Percentiles rank a stretch among this genome's conserved stretches.
Conservation (phyloP, 2,113 vertebrate genomes). For the Lethenteron reissneri region DNA sequence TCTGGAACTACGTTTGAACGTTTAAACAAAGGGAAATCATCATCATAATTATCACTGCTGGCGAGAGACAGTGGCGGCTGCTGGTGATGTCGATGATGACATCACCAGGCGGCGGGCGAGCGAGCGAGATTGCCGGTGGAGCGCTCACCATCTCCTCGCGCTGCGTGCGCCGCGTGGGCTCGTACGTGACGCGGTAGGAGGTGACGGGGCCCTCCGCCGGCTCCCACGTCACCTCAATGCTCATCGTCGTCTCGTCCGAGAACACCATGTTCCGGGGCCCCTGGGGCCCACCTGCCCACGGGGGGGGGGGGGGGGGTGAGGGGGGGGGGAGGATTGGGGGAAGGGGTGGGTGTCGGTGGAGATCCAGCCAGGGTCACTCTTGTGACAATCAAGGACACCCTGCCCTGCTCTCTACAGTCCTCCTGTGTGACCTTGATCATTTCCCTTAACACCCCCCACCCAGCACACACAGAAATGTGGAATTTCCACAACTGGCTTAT, state of each 20-base stretch:
- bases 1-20: no score
- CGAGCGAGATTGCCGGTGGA: not conserved
- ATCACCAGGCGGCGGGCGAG: not conserved
- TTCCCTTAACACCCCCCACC: not conserved
- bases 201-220: conserved; percentile 32
- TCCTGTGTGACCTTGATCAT: not conserved
- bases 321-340: no score
- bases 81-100: not conserved
- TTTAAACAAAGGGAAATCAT: not conserved
- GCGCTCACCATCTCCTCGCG: conserved; percentile 21
- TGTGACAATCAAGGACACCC: not conserved
- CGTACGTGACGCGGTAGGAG: conserved; percentile 51
- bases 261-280: conserved; percentile 34
- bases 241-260: conserved; percentile 56
- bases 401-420: not conserved
- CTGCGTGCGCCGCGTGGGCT: conserved; percentile 15
- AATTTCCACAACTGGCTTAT: no score
- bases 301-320: not conserved
- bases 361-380: not conserved
- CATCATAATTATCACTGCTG: not conserved
- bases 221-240: conserved; percentile 55
- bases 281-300: not conserved
- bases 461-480: not conserved
- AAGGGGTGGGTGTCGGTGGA: no score
- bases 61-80: not conserved